A percentile compares a stretch with the other conserved stretches of the same genome.
phyloP scores from a whole-genome alignment of 2,113 vertebrate genomes.

The Pantherophis guttatus region DNA sequence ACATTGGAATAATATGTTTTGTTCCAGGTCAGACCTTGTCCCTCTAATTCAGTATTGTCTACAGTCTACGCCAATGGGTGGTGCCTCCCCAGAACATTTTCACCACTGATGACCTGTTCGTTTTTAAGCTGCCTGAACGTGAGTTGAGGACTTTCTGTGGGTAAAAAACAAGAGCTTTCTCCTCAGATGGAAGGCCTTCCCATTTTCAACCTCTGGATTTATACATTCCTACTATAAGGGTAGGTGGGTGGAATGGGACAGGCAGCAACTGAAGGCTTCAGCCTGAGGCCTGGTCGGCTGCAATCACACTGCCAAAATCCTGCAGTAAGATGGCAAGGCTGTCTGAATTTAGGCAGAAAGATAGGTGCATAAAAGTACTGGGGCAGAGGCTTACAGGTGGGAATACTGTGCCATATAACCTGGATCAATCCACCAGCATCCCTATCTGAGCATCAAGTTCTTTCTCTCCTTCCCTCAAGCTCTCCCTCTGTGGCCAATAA shows the following conservation, averaged over 20 bases:
- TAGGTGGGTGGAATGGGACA: not conserved
- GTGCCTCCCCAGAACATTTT: not conserved
- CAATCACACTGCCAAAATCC: not conserved
- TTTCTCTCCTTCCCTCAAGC: not conserved
- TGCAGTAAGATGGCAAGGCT: not conserved
- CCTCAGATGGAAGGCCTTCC: not conserved
- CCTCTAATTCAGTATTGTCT: not conserved
- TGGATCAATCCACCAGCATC: not conserved
- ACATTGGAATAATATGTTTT: not conserved
- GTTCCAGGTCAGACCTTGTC: not conserved
- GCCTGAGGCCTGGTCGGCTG: not conserved
- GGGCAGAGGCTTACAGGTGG: not conserved
- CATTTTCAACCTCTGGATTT: not conserved
- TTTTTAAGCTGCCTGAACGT: not conserved
- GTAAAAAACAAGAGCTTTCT: not conserved
- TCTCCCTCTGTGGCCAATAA: not conserved
- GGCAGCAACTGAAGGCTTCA: not conserved
- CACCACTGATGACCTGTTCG: not conserved
- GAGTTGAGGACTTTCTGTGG: not conserved
- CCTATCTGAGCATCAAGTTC: not conserved
- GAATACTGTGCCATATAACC: not conserved
- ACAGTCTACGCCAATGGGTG: not conserved
- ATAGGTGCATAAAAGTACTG: not conserved
- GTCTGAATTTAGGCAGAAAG: not conserved
- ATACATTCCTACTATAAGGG: not conserved